Percentiles rank a stretch among this genome's conserved stretches.
These are phyloP conservation scores for Rhabdophis nuchalis DNA, from an alignment of 2,797 vertebrate species.

Conservation along the genomic window DNA sequence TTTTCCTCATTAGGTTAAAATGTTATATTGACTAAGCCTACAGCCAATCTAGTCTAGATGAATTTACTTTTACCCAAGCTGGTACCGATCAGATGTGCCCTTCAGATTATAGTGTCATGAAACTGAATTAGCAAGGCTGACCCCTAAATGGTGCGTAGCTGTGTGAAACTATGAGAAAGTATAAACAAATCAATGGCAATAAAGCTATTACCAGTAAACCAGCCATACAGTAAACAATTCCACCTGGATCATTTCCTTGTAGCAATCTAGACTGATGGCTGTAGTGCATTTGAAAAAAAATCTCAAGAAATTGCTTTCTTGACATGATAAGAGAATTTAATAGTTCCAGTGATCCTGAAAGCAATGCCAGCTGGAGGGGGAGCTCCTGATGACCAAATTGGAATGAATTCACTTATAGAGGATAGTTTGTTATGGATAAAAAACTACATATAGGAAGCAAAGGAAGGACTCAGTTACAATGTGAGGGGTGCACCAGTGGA, in stretches of 20 bases:
- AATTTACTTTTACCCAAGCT: background rate
- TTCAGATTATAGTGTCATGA: background rate
- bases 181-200: background rate
- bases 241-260: background rate
- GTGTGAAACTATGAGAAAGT: background rate
- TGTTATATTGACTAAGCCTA: background rate
- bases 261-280: background rate
- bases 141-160: background rate
- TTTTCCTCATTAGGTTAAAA: background rate
- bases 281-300: background rate
- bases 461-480: background rate
- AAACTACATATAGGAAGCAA: background rate
- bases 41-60: background rate
- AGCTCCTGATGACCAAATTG: background rate
- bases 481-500: background rate
- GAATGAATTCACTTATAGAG: slow-evolving; percentile 14
- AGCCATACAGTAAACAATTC: background rate
- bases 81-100: background rate
- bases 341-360: background rate
- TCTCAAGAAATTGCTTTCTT: background rate
- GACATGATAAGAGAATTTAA: background rate
- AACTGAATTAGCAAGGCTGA: background rate
- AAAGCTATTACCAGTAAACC: background rate
- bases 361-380: background rate
- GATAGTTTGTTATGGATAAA: slow-evolving; percentile 34